Conservation (phyloP, 2,797 vertebrate species). For the Chrosomus eos region DNA sequence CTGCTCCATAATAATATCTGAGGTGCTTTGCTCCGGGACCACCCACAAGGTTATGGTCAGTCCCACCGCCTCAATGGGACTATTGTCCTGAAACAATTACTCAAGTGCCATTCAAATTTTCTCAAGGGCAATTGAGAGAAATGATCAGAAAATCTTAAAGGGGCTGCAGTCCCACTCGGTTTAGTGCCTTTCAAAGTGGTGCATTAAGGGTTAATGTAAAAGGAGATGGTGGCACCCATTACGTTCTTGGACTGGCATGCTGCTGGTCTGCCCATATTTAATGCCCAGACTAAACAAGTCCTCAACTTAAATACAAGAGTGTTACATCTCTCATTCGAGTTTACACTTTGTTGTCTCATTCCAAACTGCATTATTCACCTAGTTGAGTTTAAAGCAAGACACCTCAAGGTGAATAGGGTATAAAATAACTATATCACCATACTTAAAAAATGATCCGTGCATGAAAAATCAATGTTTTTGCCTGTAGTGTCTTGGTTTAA, state of each 20-base stretch:
- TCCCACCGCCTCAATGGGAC: neutral
- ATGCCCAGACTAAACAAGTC: slow-evolving; percentile 37
- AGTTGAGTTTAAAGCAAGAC: neutral
- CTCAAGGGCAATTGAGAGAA: slow-evolving; percentile 32
- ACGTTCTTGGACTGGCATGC: slow-evolving; percentile 5
- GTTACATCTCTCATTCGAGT: slow-evolving; percentile 7
- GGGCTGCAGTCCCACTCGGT: neutral
- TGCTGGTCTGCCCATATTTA: slow-evolving; percentile 17
- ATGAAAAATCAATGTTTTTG: neutral
- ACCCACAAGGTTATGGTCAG: slow-evolving; percentile 47
- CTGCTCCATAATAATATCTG: slow-evolving; percentile 42
- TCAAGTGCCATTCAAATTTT: slow-evolving; percentile 30
- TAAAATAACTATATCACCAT: neutral
- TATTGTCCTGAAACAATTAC: slow-evolving; percentile 42
- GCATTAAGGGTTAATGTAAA: slow-evolving; percentile 21
- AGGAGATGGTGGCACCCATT: neutral
- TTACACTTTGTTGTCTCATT: slow-evolving; percentile 21
- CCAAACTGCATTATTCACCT: slow-evolving; percentile 14
- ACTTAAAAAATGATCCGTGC: neutral
- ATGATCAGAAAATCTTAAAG: slow-evolving; percentile 8
- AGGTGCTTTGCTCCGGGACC: slow-evolving; percentile 40
- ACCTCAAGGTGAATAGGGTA: neutral
- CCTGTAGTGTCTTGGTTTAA: neutral
- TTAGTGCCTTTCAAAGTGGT: slow-evolving; percentile 2
- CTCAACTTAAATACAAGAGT: slow-evolving; percentile 15